Evolutionary conservation across 2,888 invertebrate species (phyloP).

Genomic region (Apodemia hepburni): DNA sequence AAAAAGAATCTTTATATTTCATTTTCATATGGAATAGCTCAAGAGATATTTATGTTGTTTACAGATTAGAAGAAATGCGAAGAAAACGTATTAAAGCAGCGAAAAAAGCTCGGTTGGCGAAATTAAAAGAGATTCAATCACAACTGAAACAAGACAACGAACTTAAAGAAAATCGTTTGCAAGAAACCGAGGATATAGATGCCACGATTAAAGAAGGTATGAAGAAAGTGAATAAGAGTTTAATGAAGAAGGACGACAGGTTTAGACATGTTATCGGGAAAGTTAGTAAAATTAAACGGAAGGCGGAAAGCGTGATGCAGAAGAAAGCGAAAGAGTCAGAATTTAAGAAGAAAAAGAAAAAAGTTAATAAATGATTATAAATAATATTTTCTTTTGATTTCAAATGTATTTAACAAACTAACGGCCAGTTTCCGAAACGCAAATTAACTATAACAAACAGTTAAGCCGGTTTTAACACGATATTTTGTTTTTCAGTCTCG

Average conservation of each 20-base stretch:
- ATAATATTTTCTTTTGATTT: background rate
- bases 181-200: slow-evolving; percentile 49
- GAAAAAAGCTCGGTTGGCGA: slow-evolving; percentile 63
- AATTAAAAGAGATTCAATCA: slow-evolving; percentile 57
- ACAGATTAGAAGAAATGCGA: slow-evolving; percentile 68
- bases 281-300: slow-evolving; percentile 63
- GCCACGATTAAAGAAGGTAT: slow-evolving; percentile 53
- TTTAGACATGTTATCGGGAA: slow-evolving; percentile 72
- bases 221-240: slow-evolving; percentile 60
- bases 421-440: too few relatives aligned
- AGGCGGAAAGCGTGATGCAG: slow-evolving; percentile 52
- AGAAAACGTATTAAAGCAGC: slow-evolving; percentile 63
- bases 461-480: too few relatives aligned
- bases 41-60: background rate
- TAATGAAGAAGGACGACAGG: slow-evolving; percentile 71
- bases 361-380: slow-evolving; percentile 29
- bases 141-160: slow-evolving; percentile 44
- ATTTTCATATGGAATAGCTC: background rate
- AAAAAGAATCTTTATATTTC: too few relatives aligned
- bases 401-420: too few relatives aligned
- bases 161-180: slow-evolving; percentile 38
- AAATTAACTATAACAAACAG: too few relatives aligned
- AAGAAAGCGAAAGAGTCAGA: slow-evolving; percentile 32
- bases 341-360: slow-evolving; percentile 41
- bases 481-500: too few relatives aligned